phyloP scores from a whole-genome alignment of 2,797 vertebrate genomes.

The Clarias laeviceps region DNA sequence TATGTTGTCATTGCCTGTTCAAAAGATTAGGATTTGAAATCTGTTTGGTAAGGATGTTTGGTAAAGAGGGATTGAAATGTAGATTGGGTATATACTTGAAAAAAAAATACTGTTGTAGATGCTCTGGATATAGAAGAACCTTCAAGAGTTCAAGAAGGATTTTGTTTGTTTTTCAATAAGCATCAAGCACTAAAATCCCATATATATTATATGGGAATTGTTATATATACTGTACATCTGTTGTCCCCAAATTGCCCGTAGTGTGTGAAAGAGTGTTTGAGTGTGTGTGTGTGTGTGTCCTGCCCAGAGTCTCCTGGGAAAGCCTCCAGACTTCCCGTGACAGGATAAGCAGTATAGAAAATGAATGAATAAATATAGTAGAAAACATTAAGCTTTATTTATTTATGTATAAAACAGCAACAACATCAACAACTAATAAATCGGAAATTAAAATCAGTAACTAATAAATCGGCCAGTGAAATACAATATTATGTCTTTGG shows the following conservation, averaged over 20 bases:
- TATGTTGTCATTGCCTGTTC: background rate
- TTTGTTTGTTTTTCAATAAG: background rate
- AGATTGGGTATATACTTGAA: background rate
- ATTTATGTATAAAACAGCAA: background rate
- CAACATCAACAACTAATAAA: background rate
- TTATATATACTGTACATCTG: too few relatives aligned
- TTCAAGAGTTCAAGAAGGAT: background rate
- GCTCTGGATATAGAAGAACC: background rate
- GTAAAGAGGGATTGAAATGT: background rate
- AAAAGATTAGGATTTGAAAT: background rate
- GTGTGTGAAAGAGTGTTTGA: too few relatives aligned
- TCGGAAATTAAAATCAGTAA: background rate
- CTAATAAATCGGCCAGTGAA: background rate
- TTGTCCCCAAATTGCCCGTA: too few relatives aligned
- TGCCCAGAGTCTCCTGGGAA: too few relatives aligned
- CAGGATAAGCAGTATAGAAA: too few relatives aligned
- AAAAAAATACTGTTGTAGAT: background rate
- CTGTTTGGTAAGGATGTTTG: background rate
- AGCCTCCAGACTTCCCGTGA: too few relatives aligned
- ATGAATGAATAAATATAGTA: too few relatives aligned
- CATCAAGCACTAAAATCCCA: background rate
- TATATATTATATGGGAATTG: background rate
- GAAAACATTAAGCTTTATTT: background rate
- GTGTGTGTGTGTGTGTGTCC: too few relatives aligned
- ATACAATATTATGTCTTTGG: background rate